Evolutionary conservation across 2,888 invertebrate species (phyloP), one percentile per base, ranked within the genome.

Genomic region (Rotaria macrura): DNA sequence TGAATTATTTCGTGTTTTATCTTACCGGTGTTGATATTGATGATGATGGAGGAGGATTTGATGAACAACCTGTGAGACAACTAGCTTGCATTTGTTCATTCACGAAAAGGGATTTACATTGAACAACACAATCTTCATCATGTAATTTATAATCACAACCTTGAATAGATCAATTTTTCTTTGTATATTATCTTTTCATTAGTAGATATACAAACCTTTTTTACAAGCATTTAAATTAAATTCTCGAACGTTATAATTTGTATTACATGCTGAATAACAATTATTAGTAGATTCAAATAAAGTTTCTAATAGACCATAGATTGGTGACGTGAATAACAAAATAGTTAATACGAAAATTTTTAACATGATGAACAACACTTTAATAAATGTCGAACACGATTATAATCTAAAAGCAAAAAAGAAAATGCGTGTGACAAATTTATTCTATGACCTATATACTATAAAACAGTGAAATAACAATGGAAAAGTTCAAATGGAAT

Each of bases 81-180:
- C 79, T 79, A 25, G 79, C 79, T 79, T 40, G 25, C 17, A 43
- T 40, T 40, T 25, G 25, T 40, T 43, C 25, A 7, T 79, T 43
- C 10, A 5, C 5, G 4, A 43, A 43, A 65, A 34, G 17, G 20
- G 38, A 65, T n/a, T 7, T 17, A 79, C 79, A 79, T 43, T 40
- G 43, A 43, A 25, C n/a, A 12, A 3, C n/a, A 79, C 79, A 79
- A 43, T 79, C 6, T 79, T 79, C 43, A 40, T 25, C 14, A 20
- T 40, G 40, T 25, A 79, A 43, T 79, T 79, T 79, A n/a, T n/a
- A 43, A 43, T 79, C 25, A n/a, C 79, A 79, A n/a, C 79, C 79
- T 65, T 2, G 5, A 65, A 29, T 4, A 65, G 5, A 65, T 14
- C 25, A 65, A 14, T 65, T 65, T 14, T 4, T 65, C 14, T 65